Percentiles rank a stretch among this genome's conserved stretches.
Evolutionary conservation across 2,797 vertebrate species (phyloP).

Genomic region (Erpetoichthys calabaricus): DNA sequence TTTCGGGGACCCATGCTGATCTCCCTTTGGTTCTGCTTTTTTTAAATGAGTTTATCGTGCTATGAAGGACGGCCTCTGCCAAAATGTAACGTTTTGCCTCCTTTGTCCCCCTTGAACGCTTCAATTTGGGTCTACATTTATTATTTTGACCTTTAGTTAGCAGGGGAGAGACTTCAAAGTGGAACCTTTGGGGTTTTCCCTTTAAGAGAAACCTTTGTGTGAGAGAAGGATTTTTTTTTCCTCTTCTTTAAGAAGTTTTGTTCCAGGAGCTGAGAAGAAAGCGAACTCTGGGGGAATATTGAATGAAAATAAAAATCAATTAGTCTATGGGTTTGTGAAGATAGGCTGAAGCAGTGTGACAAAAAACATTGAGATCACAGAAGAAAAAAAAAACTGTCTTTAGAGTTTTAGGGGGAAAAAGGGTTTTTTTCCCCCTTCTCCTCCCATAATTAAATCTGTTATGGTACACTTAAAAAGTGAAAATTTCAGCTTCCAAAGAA

Average conservation of each 20-base stretch:
- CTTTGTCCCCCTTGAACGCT: conserved; percentile 52
- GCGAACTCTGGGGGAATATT: conserved; percentile 47
- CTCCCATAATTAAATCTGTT: conserved; percentile 44
- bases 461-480: conserved; percentile 34
- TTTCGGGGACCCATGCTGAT: conserved; percentile 49
- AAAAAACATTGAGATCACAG: conserved; percentile 29
- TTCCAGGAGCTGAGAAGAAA: conserved; percentile 50
- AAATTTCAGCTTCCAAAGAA: conserved; percentile 10
- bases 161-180: conserved; percentile 53
- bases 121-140: conserved; percentile 79
- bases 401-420: conserved; percentile 30
- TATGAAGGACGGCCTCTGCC: conserved; percentile 55
- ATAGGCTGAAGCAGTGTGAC: conserved; percentile 41
- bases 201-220: conserved; percentile 51
- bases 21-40: conserved; percentile 50
- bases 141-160: conserved; percentile 76
- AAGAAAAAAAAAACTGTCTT: conserved; percentile 27
- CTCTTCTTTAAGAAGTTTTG: conserved; percentile 47
- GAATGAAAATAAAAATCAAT: conserved; percentile 72
- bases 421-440: conserved; percentile 13
- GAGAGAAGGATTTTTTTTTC: conserved; percentile 42
- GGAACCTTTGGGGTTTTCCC: conserved; percentile 33
- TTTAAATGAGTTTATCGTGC: conserved; percentile 74
- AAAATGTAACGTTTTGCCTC: conserved; percentile 68
- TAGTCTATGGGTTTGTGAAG: conserved; percentile 56